phyloP scores from a whole-genome alignment of 1,140 invertebrate genomes.

The Campoletis sonorensis region DNA sequence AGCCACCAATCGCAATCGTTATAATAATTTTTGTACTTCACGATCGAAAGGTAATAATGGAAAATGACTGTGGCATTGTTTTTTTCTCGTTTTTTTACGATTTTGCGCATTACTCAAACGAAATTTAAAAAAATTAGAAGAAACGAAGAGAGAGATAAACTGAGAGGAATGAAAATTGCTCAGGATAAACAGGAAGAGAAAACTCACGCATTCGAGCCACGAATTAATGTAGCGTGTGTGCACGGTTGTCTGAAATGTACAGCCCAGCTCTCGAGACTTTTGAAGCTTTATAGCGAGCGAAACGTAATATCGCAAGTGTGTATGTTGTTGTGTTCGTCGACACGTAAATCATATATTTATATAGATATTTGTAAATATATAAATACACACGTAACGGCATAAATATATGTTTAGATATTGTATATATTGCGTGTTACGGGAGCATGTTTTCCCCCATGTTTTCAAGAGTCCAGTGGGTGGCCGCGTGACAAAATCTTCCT shows the following conservation, averaged over 20 bases:
- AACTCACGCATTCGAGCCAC: constrained; percentile 31
- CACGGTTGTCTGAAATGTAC: constrained; percentile 30
- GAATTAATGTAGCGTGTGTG: constrained; percentile 38
- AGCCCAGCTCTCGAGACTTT: constrained; percentile 27
- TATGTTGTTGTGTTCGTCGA: not conserved
- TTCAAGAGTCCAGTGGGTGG: constrained; percentile 15
- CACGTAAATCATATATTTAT: not conserved
- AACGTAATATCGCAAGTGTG: not conserved
- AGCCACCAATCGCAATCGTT: too few relatives aligned
- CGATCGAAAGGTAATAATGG: too few relatives aligned
- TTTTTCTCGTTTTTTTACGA: not conserved
- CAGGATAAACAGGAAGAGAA: not conserved
- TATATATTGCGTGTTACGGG: not conserved
- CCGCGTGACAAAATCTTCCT: constrained; percentile 58
- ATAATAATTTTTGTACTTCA: too few relatives aligned
- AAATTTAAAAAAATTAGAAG: not conserved
- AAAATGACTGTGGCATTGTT: too few relatives aligned
- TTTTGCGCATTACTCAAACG: not conserved
- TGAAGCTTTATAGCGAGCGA: constrained; percentile 14
- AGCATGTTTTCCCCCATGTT: not conserved
- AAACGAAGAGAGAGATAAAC: not conserved
- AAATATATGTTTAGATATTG: not conserved
- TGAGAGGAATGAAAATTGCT: constrained; percentile 32
- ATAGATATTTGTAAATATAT: constrained; percentile 3
- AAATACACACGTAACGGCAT: not conserved